A percentile compares a stretch with the other conserved stretches of the same genome.
phyloP scores from a whole-genome alignment of 64 coral and sea anemone genomes.

The Astreopora myriophthalma region DNA sequence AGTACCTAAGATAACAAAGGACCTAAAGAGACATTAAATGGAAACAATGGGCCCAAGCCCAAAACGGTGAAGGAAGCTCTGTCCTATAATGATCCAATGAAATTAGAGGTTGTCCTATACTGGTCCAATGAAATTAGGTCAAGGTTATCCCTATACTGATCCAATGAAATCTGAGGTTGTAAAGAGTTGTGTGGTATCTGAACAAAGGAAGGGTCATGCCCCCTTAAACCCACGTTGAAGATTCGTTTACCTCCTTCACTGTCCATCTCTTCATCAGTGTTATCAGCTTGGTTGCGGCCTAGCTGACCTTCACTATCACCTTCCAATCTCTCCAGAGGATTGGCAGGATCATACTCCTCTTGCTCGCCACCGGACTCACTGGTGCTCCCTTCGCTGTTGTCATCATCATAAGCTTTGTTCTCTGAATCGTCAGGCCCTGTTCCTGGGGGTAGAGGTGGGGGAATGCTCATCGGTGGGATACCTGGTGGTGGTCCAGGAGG shows the following conservation, averaged over 20 bases:
- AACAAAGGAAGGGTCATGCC: too few species aligned
- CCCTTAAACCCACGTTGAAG: not conserved
- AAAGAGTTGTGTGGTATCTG: too few species aligned
- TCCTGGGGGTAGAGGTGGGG: slow-evolving; percentile 61
- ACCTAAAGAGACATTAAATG: too few species aligned
- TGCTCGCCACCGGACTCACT: slow-evolving; percentile 86
- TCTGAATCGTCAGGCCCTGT: slow-evolving; percentile 57
- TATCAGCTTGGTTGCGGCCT: slow-evolving; percentile 16
- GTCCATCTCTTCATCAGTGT: slow-evolving; percentile 52
- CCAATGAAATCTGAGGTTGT: too few species aligned
- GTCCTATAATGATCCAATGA: too few species aligned
- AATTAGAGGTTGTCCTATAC: too few species aligned
- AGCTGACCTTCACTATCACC: slow-evolving; percentile 42
- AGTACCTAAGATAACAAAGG: too few species aligned
- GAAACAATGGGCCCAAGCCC: too few species aligned
- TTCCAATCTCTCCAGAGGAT: slow-evolving; percentile 32
- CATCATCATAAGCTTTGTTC: slow-evolving; percentile 27
- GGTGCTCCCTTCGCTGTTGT: slow-evolving; percentile 71
- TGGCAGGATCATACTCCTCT: slow-evolving; percentile 79
- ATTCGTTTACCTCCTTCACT: slow-evolving; percentile 11
- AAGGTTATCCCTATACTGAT: too few species aligned
- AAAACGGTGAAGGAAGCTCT: too few species aligned
- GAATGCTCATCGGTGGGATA: slow-evolving; percentile 51
- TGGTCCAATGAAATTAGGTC: too few species aligned
- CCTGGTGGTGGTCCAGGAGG: slow-evolving; percentile 70